A percentile compares a stretch with the other conserved stretches of the same genome.
Conservation (phyloP, 2,888 invertebrate genomes). For the Cylindroiulus punctatus region DNA sequence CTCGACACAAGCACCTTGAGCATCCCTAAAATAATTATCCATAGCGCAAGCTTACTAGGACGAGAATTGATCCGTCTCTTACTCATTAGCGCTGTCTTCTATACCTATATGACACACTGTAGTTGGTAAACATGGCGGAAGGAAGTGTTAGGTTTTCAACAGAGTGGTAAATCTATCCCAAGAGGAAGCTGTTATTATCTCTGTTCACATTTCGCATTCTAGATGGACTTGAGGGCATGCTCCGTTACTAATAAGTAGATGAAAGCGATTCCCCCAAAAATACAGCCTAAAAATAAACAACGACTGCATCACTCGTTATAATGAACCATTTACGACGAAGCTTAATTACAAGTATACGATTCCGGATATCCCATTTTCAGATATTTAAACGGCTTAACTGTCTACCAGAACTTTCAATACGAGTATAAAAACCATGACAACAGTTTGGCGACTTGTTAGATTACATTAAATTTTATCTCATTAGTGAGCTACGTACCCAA, state of each 20-base stretch:
- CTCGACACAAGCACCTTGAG: too few relatives aligned
- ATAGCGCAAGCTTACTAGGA: too few relatives aligned
- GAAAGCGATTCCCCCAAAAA: not conserved
- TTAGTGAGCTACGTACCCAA: too few relatives aligned
- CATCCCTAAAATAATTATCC: too few relatives aligned
- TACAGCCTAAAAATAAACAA: not conserved
- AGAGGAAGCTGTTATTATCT: not conserved
- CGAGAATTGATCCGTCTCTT: too few relatives aligned
- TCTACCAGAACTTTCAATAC: not conserved
- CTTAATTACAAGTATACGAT: not conserved
- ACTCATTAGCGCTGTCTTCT: too few relatives aligned
- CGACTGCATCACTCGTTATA: not conserved
- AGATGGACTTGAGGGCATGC: not conserved
- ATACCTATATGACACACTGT: not conserved
- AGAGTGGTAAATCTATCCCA: not conserved
- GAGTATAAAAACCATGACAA: not conserved
- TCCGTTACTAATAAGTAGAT: not conserved
- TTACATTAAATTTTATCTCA: too few relatives aligned
- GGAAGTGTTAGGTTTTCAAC: conserved; percentile 7
- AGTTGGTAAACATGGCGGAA: not conserved
- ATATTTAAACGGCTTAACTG: not conserved
- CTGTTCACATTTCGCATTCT: not conserved
- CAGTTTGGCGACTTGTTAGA: too few relatives aligned
- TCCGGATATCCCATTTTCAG: not conserved
- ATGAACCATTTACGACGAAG: not conserved